phyloP scores from a whole-genome alignment of 2,888 invertebrate genomes.

The Drosophila pseudotakahashii region DNA sequence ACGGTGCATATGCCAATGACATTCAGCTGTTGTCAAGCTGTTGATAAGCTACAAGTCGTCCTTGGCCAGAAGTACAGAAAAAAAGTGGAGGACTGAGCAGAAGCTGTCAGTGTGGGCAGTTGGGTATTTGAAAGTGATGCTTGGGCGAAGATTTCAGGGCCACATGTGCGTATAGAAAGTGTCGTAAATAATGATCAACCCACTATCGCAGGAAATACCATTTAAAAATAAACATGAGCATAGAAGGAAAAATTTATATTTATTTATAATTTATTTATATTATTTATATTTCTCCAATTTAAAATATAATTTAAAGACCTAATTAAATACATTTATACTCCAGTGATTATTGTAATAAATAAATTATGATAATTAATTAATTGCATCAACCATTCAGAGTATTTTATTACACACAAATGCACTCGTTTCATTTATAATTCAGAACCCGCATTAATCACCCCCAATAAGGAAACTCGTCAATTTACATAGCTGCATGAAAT shows the following conservation, averaged over 20 bases:
- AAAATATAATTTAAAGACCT: too few species aligned
- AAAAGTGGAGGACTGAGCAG: background rate
- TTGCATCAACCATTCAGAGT: background rate
- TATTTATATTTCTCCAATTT: too few species aligned
- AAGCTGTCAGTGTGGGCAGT: constrained; percentile 39
- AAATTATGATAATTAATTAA: background rate
- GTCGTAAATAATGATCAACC: constrained; percentile 9
- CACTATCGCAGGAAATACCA: background rate
- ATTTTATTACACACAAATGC: background rate
- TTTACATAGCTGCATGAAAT: constrained; percentile 6
- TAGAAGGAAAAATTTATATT: too few species aligned
- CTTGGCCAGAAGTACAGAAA: constrained; percentile 43
- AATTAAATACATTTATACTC: background rate
- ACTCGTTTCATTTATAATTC: background rate
- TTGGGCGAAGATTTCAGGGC: constrained; percentile 35
- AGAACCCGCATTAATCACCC: background rate
- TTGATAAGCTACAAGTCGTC: constrained; percentile 64
- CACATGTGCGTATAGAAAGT: constrained; percentile 17
- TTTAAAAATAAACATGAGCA: background rate
- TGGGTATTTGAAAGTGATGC: constrained; percentile 48
- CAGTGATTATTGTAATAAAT: background rate
- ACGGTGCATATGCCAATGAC: constrained; percentile 58
- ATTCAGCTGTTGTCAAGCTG: constrained; percentile 53
- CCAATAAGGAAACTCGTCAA: constrained; percentile 7
- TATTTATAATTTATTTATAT: too few species aligned